A percentile compares a stretch with the other conserved stretches of the same genome.
These are phyloP conservation scores for Heliconius hewitsoni DNA, from an alignment of 1,140 invertebrate genomes.

Conservation along the genomic window DNA sequence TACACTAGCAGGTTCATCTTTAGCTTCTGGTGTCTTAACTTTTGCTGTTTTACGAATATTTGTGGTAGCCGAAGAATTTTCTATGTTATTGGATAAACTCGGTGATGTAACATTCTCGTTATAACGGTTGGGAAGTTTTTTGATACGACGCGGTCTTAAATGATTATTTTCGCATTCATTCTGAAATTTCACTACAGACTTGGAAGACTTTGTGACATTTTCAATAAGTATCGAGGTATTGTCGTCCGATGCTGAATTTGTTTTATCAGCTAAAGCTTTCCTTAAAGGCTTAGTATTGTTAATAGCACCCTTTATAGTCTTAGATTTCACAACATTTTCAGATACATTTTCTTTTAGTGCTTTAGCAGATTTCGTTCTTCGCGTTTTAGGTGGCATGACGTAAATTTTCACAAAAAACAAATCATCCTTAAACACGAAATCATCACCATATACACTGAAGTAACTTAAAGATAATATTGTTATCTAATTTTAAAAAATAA, in stretches of 20 bases:
- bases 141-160: conserved; percentile 48
- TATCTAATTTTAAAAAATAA: not conserved
- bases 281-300: conserved; percentile 43
- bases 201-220: conserved; percentile 28
- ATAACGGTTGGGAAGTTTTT: conserved; percentile 56
- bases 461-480: not conserved
- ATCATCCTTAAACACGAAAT: not conserved
- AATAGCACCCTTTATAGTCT: conserved; percentile 35
- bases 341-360: conserved; percentile 61
- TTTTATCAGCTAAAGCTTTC: conserved; percentile 69
- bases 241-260: conserved; percentile 70
- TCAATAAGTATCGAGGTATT: conserved; percentile 48
- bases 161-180: conserved; percentile 22
- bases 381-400: conserved; percentile 68
- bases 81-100: conserved; percentile 48
- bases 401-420: conserved; percentile 23
- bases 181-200: conserved; percentile 25
- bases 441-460: not conserved
- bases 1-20: not conserved
- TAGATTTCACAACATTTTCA: conserved; percentile 30
- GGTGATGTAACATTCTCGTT: conserved; percentile 48
- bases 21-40: not conserved
- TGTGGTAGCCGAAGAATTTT: not conserved
- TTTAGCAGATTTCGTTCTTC: conserved; percentile 51
- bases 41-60: not conserved